These are phyloP conservation scores for Trogon melanurus DNA, from an alignment of 2,113 vertebrate species.

Conservation along the genomic window DNA sequence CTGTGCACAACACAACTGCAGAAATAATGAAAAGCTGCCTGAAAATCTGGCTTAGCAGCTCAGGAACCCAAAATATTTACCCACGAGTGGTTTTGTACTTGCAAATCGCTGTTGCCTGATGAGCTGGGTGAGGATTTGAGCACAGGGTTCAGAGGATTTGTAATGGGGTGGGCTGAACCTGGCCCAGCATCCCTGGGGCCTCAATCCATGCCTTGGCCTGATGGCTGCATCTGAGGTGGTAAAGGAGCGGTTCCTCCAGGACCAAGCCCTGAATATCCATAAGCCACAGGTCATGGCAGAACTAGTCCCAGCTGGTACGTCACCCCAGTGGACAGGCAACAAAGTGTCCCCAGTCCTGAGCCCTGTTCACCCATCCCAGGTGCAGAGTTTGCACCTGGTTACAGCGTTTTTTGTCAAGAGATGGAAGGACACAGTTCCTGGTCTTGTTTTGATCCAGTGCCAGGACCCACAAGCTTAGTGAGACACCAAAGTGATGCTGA, in stretches of 20 bases:
- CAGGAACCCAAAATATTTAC: too few relatives aligned
- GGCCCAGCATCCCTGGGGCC: neutral
- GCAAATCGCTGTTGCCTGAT: neutral
- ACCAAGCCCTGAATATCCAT: rapidly evolving
- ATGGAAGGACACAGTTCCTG: neutral
- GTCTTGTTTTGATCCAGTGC: neutral
- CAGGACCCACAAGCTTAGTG: neutral
- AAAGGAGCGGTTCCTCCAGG: neutral
- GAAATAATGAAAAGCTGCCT: neutral
- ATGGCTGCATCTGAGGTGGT: rapidly evolving
- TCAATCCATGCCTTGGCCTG: neutral
- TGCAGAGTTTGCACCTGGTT: neutral
- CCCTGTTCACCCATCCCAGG: neutral
- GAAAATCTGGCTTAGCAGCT: neutral
- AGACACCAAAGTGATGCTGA: neutral
- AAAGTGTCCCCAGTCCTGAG: neutral
- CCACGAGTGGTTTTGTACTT: neutral
- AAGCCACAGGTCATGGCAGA: neutral
- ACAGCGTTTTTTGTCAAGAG: neutral
- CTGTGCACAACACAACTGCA: rapidly evolving
- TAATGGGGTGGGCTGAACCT: neutral
- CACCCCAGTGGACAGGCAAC: neutral
- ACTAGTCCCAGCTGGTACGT: neutral
- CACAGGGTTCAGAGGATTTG: rapidly evolving
- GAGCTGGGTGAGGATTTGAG: neutral